Percentiles rank a stretch among this genome's conserved stretches.
phyloP scores from a whole-genome alignment of 2,113 vertebrate species.

The Hemichromis elongatus region DNA sequence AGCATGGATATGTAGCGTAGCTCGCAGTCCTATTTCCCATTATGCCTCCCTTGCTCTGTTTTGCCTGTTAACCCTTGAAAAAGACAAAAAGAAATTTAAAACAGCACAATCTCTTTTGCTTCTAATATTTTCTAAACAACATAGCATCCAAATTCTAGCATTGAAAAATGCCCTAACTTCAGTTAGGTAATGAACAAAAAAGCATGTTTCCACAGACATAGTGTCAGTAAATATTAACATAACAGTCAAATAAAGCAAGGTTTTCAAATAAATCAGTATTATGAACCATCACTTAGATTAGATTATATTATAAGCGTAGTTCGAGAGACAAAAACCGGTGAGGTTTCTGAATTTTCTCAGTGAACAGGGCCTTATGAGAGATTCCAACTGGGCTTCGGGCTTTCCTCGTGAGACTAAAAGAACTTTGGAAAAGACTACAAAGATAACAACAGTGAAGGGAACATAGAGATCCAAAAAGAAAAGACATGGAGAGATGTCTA shows the following conservation, averaged over 20 bases:
- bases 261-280: background rate
- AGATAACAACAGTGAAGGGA: background rate
- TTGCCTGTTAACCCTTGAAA: background rate
- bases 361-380: background rate
- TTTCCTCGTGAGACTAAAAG: background rate
- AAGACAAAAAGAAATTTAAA: background rate
- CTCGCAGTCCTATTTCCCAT: background rate
- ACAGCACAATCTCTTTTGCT: background rate
- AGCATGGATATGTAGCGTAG: background rate
- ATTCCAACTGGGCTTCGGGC: constrained; percentile 2
- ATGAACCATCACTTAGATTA: background rate
- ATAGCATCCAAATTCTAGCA: background rate
- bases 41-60: background rate
- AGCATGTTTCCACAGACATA: background rate
- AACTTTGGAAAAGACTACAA: constrained; percentile 7
- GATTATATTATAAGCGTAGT: background rate
- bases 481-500: background rate
- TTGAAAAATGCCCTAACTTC: too few species aligned
- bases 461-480: background rate
- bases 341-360: background rate
- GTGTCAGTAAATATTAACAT: background rate
- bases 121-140: background rate
- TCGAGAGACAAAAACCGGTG: background rate
- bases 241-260: background rate
- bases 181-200: too few species aligned